phyloP scores from a whole-genome alignment of 2,797 vertebrate species.

The Falco columbarius region DNA sequence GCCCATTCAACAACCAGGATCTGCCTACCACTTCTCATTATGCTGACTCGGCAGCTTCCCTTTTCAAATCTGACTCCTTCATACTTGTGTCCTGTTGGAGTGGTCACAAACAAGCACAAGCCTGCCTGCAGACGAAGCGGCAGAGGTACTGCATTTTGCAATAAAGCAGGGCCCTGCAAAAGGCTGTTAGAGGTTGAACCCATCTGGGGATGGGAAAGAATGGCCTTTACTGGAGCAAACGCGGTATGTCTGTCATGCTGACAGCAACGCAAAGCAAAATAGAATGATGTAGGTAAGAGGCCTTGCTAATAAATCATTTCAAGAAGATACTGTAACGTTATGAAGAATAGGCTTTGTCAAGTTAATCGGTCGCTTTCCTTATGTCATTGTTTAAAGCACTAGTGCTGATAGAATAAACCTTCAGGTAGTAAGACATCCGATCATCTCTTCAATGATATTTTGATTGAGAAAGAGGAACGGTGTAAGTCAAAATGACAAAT shows the following conservation, averaged over 20 bases:
- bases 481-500: not conserved
- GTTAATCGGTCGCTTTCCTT: not conserved
- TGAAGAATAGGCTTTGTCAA: not conserved
- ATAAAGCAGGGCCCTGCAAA: not conserved
- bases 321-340: not conserved
- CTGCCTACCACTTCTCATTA: constrained; percentile 92
- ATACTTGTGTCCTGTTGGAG: constrained; percentile 88
- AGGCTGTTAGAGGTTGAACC: not conserved
- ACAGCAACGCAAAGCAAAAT: not conserved
- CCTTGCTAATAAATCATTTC: not conserved
- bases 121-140: not conserved
- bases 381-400: not conserved
- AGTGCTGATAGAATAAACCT: not conserved
- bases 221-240: not conserved
- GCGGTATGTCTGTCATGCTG: not conserved
- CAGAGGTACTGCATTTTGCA: not conserved
- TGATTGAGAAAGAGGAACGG: not conserved
- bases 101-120: not conserved
- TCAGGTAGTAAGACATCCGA: not conserved
- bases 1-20: not conserved
- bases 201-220: not conserved
- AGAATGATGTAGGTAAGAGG: not conserved
- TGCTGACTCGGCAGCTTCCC: constrained; percentile 95
- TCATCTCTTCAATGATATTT: not conserved
- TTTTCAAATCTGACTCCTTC: constrained; percentile 94